These are phyloP conservation scores for Microtus pennsylvanicus DNA, from an alignment of 2,113 vertebrate species.

Conservation along the genomic window DNA sequence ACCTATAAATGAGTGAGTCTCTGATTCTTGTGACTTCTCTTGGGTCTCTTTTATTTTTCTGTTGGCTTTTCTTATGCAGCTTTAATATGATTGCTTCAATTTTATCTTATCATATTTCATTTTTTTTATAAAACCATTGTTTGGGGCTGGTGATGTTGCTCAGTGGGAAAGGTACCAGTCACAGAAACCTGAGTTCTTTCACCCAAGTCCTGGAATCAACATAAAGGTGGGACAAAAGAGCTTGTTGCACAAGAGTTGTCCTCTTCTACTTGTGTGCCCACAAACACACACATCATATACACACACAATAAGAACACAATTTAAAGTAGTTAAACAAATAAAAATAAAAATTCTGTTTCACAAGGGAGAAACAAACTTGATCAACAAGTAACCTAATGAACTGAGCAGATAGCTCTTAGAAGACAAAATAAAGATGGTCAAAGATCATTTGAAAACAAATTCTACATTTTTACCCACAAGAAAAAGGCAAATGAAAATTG, in stretches of 20 bases:
- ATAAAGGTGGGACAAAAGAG: too few relatives aligned
- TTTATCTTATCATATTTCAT: background rate
- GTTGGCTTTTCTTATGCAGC: background rate
- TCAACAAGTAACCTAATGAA: background rate
- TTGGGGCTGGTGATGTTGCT: background rate
- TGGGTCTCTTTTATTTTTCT: background rate
- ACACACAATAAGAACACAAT: background rate
- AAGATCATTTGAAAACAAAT: background rate
- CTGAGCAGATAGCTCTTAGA: background rate
- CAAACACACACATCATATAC: background rate
- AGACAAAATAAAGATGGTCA: background rate
- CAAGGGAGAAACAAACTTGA: background rate
- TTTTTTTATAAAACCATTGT: background rate
- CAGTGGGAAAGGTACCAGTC: background rate
- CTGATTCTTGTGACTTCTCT: background rate
- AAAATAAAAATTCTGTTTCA: background rate
- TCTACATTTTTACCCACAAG: background rate
- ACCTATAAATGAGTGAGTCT: background rate
- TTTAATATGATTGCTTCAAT: background rate
- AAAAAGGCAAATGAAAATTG: background rate
- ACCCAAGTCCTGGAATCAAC: background rate
- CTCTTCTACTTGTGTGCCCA: background rate
- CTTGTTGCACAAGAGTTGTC: background rate
- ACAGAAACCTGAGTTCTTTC: background rate
- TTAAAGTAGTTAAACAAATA: background rate